A percentile compares a stretch with the other conserved stretches of the same genome.
Conservation (phyloP, 2,888 invertebrate genomes). For the Eledona agricola region DNA sequence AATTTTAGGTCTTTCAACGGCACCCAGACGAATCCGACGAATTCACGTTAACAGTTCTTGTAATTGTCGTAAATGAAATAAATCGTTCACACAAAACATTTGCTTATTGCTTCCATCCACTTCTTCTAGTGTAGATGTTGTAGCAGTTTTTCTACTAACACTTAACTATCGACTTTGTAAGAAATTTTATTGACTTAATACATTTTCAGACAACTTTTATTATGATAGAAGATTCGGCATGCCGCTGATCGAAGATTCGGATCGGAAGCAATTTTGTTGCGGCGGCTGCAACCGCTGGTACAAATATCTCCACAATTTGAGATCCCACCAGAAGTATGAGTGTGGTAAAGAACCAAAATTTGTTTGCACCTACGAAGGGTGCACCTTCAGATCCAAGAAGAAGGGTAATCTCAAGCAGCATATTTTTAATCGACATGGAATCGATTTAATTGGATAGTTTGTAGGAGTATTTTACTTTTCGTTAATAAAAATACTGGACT, state of each 20-base stretch:
- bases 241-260: conserved; percentile 9
- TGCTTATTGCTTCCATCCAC: too few species aligned
- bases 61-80: too few species aligned
- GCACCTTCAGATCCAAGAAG: conserved; percentile 50
- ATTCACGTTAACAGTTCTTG: too few species aligned
- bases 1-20: conserved; percentile 1
- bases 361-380: conserved; percentile 59
- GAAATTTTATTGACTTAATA: conserved; percentile 21
- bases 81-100: too few species aligned
- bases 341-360: conserved; percentile 65
- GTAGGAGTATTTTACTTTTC: background rate
- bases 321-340: conserved; percentile 57
- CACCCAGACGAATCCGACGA: too few species aligned
- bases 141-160: too few species aligned
- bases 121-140: too few species aligned
- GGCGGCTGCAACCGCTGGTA: conserved; percentile 48
- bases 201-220: conserved; percentile 27
- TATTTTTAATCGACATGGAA: conserved; percentile 54
- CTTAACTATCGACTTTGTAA: background rate
- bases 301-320: conserved; percentile 51
- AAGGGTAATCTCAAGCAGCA: conserved; percentile 53
- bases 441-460: conserved; percentile 30
- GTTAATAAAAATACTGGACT: conserved; percentile 9
- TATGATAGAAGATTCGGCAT: conserved; percentile 7
- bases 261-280: conserved; percentile 39